These are phyloP conservation scores for Tamandua tetradactyla DNA, from an alignment of 2,797 vertebrate species.

Conservation along the genomic window DNA sequence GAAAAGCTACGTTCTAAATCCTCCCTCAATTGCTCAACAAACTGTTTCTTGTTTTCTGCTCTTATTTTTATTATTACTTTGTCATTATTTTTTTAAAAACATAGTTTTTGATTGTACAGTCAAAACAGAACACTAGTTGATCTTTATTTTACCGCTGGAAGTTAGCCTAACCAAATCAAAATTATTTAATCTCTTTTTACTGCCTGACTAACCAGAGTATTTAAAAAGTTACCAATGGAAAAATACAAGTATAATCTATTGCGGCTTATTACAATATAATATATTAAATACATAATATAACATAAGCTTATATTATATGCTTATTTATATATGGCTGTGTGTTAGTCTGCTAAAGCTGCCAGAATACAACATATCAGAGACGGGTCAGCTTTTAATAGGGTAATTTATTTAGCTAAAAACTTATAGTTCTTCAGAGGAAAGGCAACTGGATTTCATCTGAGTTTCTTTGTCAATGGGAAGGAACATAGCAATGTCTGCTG, in stretches of 20 bases:
- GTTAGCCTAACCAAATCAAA: conserved; percentile 40
- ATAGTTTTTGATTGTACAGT: neutral
- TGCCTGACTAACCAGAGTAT: neutral
- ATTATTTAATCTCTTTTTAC: conserved; percentile 11
- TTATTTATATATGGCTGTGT: neutral
- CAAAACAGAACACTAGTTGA: neutral
- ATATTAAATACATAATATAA: neutral
- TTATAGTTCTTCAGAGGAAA: too few species aligned
- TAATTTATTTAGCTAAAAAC: too few species aligned
- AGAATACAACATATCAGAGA: too few species aligned
- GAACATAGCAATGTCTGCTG: too few species aligned
- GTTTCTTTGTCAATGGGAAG: too few species aligned
- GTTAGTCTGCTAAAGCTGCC: too few species aligned
- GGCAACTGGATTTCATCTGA: too few species aligned
- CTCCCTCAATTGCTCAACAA: neutral
- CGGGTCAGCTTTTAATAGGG: too few species aligned
- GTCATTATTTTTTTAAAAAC: too few species aligned
- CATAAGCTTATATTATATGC: neutral
- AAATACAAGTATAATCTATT: neutral
- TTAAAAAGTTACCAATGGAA: neutral
- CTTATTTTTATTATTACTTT: neutral
- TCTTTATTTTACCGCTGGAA: neutral
- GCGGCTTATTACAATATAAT: neutral
- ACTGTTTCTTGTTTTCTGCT: neutral
- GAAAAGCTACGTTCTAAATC: neutral